These are phyloP conservation scores for Morpho achilles DNA, from an alignment of 2,888 invertebrate genomes.

Conservation along the genomic window DNA sequence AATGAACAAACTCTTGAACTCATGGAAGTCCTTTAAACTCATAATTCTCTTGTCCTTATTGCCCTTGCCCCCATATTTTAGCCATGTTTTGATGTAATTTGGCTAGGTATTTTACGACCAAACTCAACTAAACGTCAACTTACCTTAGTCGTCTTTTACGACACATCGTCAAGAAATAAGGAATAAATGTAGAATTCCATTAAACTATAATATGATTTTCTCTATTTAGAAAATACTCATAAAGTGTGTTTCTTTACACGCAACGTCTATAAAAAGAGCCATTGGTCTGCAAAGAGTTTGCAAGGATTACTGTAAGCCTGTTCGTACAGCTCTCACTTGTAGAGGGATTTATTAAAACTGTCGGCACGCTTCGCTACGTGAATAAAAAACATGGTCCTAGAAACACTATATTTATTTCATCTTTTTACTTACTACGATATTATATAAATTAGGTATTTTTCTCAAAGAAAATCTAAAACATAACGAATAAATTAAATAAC, in stretches of 20 bases:
- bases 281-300: constrained; percentile 15
- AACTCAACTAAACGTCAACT: no score
- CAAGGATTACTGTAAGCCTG: constrained; percentile 18
- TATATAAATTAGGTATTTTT: neutral
- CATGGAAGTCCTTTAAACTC: no score
- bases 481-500: no score
- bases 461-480: no score
- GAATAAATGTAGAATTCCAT: neutral
- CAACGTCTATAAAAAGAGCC: constrained; percentile 14
- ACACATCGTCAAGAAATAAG: no score
- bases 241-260: constrained; percentile 1
- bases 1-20: no score
- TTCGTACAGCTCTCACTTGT: constrained; percentile 18
- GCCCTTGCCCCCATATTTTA: no score
- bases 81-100: no score
- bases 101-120: no score
- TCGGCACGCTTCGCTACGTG: constrained; percentile 10
- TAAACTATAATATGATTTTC: neutral
- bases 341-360: constrained; percentile 19
- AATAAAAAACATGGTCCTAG: constrained; percentile 11
- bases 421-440: neutral
- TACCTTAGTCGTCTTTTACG: no score
- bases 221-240: neutral
- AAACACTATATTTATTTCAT: neutral
- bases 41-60: no score